A percentile compares a stretch with the other conserved stretches of the same genome.
Conservation (phyloP, 2,888 invertebrate genomes). For the Plutella xylostella region DNA sequence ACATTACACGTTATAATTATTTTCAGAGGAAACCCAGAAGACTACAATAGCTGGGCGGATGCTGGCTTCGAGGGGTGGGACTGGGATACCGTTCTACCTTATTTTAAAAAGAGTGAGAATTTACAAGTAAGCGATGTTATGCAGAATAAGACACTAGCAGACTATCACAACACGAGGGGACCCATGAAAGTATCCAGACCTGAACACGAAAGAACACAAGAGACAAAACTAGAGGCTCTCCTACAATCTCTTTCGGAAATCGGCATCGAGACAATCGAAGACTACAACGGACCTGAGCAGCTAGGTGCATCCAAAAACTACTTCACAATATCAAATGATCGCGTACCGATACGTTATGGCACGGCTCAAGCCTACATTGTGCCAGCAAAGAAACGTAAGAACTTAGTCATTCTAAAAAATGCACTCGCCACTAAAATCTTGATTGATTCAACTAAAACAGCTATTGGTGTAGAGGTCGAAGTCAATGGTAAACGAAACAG, state of each 20-base stretch:
- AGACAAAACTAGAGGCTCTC: neutral
- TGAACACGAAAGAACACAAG: neutral
- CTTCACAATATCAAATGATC: neutral
- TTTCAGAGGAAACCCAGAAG: slow-evolving; percentile 6
- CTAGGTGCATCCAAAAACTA: neutral
- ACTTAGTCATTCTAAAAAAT: slow-evolving; percentile 8
- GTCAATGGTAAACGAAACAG: neutral
- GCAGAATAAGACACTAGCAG: neutral
- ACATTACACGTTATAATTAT: too few species aligned
- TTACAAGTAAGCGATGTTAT: neutral
- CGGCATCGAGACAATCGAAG: neutral
- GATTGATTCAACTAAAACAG: neutral
- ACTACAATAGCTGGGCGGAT: slow-evolving; percentile 4
- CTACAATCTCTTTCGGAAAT: too few species aligned
- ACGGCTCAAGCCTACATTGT: slow-evolving; percentile 1
- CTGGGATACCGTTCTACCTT: neutral
- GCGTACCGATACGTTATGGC: neutral
- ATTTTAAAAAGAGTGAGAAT: slow-evolving; percentile 2
- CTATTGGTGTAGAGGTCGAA: slow-evolving; percentile 6
- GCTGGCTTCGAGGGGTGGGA: slow-evolving; percentile 1
- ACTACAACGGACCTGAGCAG: slow-evolving; percentile 7
- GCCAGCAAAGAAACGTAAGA: slow-evolving; percentile 12
- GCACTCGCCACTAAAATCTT: slow-evolving; percentile 5
- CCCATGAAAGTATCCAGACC: slow-evolving; percentile 17
- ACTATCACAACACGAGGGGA: neutral